Conservation (phyloP, 2,113 vertebrate genomes). For the Megaceryle maxima region DNA sequence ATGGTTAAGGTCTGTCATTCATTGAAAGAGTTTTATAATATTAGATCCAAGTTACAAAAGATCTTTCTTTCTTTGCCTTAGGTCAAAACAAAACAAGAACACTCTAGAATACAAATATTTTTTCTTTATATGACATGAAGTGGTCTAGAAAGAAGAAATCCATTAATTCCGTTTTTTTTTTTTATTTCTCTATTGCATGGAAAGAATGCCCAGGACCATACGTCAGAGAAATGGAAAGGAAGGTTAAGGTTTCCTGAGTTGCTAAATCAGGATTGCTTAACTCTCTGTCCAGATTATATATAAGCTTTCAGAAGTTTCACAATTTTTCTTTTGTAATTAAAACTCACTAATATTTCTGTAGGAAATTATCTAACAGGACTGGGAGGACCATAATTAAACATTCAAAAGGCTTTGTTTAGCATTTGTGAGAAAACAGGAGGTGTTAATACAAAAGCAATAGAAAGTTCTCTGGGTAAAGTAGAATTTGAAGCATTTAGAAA, state of each 20-base stretch:
- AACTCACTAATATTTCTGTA: background rate
- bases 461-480: background rate
- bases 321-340: background rate
- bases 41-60: background rate
- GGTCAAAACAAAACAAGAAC: background rate
- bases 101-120: background rate
- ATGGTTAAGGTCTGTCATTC: background rate
- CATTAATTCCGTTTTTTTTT: background rate
- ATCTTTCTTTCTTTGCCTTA: background rate
- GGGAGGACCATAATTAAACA: background rate
- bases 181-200: background rate
- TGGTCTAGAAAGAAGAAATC: constrained; percentile 1
- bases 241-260: background rate
- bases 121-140: background rate
- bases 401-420: background rate
- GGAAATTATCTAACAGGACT: background rate
- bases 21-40: background rate
- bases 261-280: background rate
- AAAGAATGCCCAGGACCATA: background rate
- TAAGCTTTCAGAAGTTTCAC: background rate
- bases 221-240: background rate
- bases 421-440: background rate
- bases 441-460: background rate
- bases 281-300: background rate
- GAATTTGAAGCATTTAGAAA: background rate